These are phyloP conservation scores for Gymnogyps californianus DNA, from an alignment of 2,113 vertebrate genomes.

Conservation along the genomic window DNA sequence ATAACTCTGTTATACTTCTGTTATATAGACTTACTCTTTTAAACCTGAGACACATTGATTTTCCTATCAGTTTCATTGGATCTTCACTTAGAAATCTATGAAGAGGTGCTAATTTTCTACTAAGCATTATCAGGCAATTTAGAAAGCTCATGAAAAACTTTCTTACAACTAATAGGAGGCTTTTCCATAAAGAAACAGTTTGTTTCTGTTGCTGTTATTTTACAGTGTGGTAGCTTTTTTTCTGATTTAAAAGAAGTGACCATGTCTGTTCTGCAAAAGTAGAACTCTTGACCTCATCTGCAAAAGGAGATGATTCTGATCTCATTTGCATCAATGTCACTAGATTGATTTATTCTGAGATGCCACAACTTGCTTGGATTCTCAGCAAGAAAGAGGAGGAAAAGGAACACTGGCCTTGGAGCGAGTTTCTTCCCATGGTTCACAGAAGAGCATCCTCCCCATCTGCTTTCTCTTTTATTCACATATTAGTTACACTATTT, in stretches of 20 bases:
- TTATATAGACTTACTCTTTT: not conserved
- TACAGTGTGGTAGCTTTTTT: not conserved
- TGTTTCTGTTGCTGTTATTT: not conserved
- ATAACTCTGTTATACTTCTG: not conserved
- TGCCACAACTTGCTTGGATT: not conserved
- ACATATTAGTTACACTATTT: not conserved
- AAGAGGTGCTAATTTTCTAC: not conserved
- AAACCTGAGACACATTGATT: not conserved
- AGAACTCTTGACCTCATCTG: not conserved
- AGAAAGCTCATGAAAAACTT: not conserved
- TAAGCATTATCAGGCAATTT: not conserved
- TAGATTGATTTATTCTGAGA: not conserved
- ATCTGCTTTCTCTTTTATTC: conserved; percentile 21
- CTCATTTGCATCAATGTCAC: not conserved
- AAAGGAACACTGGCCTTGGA: not conserved
- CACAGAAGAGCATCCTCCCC: conserved; percentile 44
- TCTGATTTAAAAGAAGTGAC: not conserved
- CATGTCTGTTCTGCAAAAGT: not conserved
- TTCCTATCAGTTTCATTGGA: not conserved
- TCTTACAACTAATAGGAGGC: not conserved
- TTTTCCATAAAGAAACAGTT: not conserved
- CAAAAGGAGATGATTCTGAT: not conserved
- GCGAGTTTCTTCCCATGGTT: conserved; percentile 10
- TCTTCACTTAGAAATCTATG: not conserved
- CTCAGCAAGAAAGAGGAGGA: not conserved